A percentile compares a stretch with the other conserved stretches of the same genome.
Evolutionary conservation across 2,888 invertebrate genomes (phyloP).

Genomic region (Notodonta ziczac): DNA sequence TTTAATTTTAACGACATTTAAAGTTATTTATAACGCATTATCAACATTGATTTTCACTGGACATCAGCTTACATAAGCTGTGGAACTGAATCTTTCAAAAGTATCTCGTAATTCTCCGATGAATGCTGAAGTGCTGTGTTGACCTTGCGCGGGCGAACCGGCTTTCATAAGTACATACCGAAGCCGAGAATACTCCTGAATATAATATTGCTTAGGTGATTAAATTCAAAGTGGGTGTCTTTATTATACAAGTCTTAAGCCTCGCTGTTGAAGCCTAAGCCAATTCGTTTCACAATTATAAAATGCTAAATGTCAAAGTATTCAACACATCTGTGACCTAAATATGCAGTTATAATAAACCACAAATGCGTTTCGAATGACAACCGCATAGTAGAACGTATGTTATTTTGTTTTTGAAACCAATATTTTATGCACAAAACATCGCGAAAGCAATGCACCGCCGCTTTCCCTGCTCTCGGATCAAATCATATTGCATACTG

Average conservation of each 20-base stretch:
- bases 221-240: constrained; percentile 9
- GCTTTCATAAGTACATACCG: constrained; percentile 21
- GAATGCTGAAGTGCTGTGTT: constrained; percentile 21
- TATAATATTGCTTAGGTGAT: constrained; percentile 27
- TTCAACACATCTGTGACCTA: too few species aligned
- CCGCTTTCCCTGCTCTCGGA: constrained; percentile 63
- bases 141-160: constrained; percentile 22
- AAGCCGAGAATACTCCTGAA: constrained; percentile 28
- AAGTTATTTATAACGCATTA: background rate
- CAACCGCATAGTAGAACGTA: constrained; percentile 4
- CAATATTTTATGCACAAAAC: constrained; percentile 28
- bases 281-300: too few species aligned
- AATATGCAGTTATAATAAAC: too few species aligned
- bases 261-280: background rate
- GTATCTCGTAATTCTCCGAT: constrained; percentile 20
- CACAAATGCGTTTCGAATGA: too few species aligned
- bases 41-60: background rate
- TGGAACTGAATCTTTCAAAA: constrained; percentile 7
- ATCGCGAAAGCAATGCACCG: constrained; percentile 53
- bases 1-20: background rate
- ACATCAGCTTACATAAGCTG: background rate
- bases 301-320: too few species aligned
- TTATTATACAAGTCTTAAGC: background rate
- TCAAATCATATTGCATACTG: constrained; percentile 66
- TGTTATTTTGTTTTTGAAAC: constrained; percentile 28